A percentile compares a stretch with the other conserved stretches of the same genome.
Evolutionary conservation across 2,113 vertebrate genomes (phyloP).

Genomic region (Hydrochoerus hydrochaeris): DNA sequence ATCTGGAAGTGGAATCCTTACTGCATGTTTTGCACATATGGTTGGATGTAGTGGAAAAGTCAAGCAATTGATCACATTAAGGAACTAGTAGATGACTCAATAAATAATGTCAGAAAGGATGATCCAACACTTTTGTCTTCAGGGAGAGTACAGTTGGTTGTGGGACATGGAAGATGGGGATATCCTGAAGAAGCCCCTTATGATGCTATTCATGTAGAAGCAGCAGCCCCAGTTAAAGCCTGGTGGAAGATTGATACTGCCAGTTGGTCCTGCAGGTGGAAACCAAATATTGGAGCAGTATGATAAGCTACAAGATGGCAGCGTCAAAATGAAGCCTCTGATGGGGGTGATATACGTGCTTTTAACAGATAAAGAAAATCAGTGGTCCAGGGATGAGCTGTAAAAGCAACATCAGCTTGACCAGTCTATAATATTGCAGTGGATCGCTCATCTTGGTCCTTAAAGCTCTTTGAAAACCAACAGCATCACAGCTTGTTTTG

Average conservation of each 20-base stretch:
- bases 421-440: conserved; percentile 86
- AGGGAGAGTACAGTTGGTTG: conserved; percentile 94
- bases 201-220: conserved; percentile 98
- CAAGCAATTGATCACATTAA: conserved; percentile 99
- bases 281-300: conserved; percentile 99
- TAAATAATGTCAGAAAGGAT: conserved; percentile 98
- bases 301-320: conserved; percentile 99
- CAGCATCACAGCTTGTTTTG: conserved; percentile 91
- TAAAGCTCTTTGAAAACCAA: conserved; percentile 90
- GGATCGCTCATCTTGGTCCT: conserved; percentile 90
- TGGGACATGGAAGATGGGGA: conserved; percentile 97
- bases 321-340: conserved; percentile 98
- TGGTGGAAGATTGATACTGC: conserved; percentile 97
- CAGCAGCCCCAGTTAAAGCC: conserved; percentile 92
- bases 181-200: conserved; percentile 94
- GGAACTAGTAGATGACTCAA: conserved; percentile 97
- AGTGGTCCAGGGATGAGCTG: conserved; percentile 99
- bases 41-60: conserved; percentile 97
- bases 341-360: conserved; percentile 99
- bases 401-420: conserved; percentile 90
- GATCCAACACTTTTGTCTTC: conserved; percentile 95
- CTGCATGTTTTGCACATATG: conserved; percentile 98
- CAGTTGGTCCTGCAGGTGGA: conserved; percentile 97
- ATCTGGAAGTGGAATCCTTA: conserved; percentile 98
- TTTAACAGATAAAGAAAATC: conserved; percentile 99